These are phyloP conservation scores for Furcula furcula DNA, from an alignment of 2,888 invertebrate genomes.

Conservation along the genomic window DNA sequence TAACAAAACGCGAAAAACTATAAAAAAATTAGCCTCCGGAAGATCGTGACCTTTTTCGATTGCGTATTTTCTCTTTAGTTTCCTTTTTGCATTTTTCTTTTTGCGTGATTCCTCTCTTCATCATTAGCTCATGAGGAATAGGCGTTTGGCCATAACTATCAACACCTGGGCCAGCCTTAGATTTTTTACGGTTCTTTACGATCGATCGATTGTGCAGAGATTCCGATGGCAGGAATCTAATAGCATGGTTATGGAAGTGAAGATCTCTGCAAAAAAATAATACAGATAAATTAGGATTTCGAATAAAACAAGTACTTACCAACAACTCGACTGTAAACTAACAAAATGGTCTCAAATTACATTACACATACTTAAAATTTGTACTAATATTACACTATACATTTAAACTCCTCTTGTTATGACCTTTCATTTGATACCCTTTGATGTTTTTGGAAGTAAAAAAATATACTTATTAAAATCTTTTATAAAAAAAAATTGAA, in stretches of 20 bases:
- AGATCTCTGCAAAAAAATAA: conserved; percentile 1
- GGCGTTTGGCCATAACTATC: not conserved
- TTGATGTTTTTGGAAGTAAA: too few species aligned
- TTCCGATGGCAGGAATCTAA: not conserved
- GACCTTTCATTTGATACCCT: too few species aligned
- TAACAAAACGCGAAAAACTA: too few species aligned
- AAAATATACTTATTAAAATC: too few species aligned
- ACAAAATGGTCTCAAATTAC: not conserved
- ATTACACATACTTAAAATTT: not conserved
- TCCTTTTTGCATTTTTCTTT: not conserved
- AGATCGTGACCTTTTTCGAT: too few species aligned
- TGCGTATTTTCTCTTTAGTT: too few species aligned
- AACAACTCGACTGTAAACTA: not conserved
- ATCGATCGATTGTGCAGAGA: not conserved
- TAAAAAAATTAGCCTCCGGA: too few species aligned
- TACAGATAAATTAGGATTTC: too few species aligned
- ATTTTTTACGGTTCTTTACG: not conserved
- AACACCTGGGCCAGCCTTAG: not conserved
- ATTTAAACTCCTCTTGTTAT: too few species aligned
- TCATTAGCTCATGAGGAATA: not conserved
- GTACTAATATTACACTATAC: too few species aligned
- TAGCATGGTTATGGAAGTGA: not conserved
- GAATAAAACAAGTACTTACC: too few species aligned
- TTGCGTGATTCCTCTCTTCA: not conserved
- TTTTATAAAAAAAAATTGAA: too few species aligned